Base-by-base conservation (phyloP, 2,888 invertebrate genomes). In the Lissocephala sabroskyi region DNA sequence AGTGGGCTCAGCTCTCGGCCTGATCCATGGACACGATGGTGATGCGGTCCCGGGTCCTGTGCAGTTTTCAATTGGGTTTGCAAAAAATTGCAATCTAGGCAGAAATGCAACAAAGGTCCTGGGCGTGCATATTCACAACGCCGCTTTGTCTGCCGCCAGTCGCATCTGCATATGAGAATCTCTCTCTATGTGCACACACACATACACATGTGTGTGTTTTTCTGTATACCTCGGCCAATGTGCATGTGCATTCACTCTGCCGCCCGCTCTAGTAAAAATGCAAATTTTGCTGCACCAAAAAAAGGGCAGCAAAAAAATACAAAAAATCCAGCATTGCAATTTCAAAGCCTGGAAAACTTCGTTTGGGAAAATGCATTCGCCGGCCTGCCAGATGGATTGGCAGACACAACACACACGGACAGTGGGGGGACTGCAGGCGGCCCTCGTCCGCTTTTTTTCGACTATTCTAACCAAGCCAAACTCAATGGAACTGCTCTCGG, bases 1-100 rank as follows among this genome's bases (percentile, higher is more conserved):
- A 62, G 64, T 59, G 56, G 41, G 35, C 35, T 35, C 14, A 35
- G 7, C 35, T 23, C 23, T 23, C 23, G 3, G 23, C 7, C 23
- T n/a, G n/a, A n/a, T n/a, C n/a, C n/a, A n/a, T n/a, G n/a, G n/a
- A n/a, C n/a, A n/a, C n/a, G n/a, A n/a, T n/a, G n/a, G n/a, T n/a
- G n/a, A n/a, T n/a, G n/a, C n/a, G n/a, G 23, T 23, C 35, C 35
- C 16, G 35, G n/a, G 17, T 4, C 16, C 39, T 55, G 65, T 56
- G 42, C 56, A 58, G 56, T 51, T 71, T 23, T 66, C 52, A 58
- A 71, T 56, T 64, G 56, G 59, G 52, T 59, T 64, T 40, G 75
- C 71, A 73, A 73, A 78, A 76, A 77, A 77, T 61, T 78, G 79
- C 76, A 77, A 77, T 77, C 74, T 73, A 79, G 66, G 65, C 75